These are phyloP conservation scores for Neodiprion lecontei DNA, from an alignment of 1,140 invertebrate species.

Conservation along the genomic window DNA sequence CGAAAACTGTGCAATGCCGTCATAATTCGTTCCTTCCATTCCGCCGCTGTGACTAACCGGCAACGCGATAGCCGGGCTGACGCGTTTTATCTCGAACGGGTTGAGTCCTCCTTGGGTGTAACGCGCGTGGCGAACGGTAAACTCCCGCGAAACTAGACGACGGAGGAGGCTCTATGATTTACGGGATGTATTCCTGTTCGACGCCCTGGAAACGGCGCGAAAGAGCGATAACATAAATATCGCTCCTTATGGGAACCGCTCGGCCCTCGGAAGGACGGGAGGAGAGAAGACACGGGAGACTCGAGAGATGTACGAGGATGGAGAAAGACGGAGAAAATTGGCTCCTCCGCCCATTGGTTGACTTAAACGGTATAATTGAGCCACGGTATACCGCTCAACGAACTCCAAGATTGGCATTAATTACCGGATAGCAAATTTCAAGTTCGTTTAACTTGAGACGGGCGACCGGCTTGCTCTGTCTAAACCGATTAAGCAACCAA, in stretches of 20 bases:
- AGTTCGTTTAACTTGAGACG: not conserved
- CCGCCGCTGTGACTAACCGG: not conserved
- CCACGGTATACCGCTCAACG: not conserved
- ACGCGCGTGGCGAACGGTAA: too few relatives aligned
- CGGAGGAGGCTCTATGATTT: too few relatives aligned
- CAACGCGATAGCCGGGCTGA: too few relatives aligned
- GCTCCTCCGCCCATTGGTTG: not conserved
- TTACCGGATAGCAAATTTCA: slow-evolving; percentile 7
- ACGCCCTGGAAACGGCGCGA: too few relatives aligned
- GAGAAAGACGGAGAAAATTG: slow-evolving; percentile 7
- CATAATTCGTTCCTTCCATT: not conserved
- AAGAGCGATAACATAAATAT: too few relatives aligned
- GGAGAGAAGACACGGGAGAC: not conserved
- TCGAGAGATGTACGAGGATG: not conserved
- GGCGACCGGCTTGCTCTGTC: not conserved
- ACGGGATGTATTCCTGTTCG: too few relatives aligned
- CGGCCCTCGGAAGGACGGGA: not conserved
- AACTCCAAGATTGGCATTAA: slow-evolving; percentile 5
- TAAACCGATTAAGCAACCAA: not conserved
- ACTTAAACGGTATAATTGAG: slow-evolving; percentile 7
- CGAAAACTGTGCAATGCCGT: not conserved
- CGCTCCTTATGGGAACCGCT: too few relatives aligned
- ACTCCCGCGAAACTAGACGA: too few relatives aligned
- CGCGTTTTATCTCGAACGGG: too few relatives aligned
- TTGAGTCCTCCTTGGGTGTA: too few relatives aligned